Conservation (phyloP, 2,888 invertebrate species). For the Sarcophaga rosellei region DNA sequence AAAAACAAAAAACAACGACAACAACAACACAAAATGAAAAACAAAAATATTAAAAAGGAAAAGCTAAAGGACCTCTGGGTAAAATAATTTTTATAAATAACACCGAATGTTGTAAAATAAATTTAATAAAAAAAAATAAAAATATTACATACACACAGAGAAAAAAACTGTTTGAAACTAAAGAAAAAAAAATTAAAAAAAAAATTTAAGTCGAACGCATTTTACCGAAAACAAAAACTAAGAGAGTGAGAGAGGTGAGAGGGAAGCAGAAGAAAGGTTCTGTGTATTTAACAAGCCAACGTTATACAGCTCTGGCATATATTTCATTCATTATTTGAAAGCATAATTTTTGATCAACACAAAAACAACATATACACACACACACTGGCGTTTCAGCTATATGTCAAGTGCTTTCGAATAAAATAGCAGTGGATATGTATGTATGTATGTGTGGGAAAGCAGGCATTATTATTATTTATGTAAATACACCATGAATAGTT, state of each 20-base stretch:
- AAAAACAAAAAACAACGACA: neutral
- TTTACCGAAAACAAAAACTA: neutral
- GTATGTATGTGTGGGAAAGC: neutral
- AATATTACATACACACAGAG: neutral
- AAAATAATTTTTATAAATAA: slow-evolving; percentile 43
- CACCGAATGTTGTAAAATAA: slow-evolving; percentile 35
- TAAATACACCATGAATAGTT: neutral
- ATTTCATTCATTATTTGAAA: neutral
- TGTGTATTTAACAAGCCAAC: neutral
- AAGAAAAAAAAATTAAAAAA: neutral
- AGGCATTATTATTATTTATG: neutral
- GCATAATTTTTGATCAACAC: neutral
- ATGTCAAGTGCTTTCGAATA: neutral
- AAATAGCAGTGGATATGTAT: neutral
- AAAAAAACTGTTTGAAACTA: neutral
- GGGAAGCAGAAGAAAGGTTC: too few relatives aligned
- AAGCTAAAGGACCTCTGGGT: slow-evolving; percentile 34
- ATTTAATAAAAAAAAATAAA: neutral
- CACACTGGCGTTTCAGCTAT: neutral
- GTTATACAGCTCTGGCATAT: neutral
- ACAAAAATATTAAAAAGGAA: slow-evolving; percentile 21
- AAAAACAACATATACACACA: neutral
- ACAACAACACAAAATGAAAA: slow-evolving; percentile 11
- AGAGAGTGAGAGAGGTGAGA: too few relatives aligned
- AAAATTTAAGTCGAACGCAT: neutral